Evolutionary conservation across 92 coral and sea anemone genomes (phyloP).

Genomic region (Metridium senile): DNA sequence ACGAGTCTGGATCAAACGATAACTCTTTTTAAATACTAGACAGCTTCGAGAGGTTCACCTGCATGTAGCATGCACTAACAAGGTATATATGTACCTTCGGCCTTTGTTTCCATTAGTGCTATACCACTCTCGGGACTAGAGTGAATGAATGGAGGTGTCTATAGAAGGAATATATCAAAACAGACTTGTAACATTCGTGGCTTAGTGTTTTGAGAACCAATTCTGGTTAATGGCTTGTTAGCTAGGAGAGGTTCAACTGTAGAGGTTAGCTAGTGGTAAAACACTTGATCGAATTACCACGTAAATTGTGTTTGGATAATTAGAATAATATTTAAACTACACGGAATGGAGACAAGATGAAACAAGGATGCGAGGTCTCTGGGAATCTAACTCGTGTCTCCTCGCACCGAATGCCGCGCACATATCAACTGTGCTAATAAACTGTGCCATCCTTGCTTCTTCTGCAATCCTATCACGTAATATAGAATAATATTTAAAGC

Average conservation of each 20-base stretch:
- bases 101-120: background rate
- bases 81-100: background rate
- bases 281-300: background rate
- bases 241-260: background rate
- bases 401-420: too few species aligned
- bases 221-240: background rate
- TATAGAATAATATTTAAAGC: too few species aligned
- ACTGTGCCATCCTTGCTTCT: too few species aligned
- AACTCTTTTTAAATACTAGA: background rate
- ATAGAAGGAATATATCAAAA: background rate
- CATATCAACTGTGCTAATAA: too few species aligned
- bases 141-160: background rate
- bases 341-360: too few species aligned
- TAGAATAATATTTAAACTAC: background rate
- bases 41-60: too few species aligned
- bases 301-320: too few species aligned
- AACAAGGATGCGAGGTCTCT: too few species aligned
- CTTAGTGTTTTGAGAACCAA: background rate
- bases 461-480: too few species aligned
- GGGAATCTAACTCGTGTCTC: too few species aligned
- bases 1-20: background rate
- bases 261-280: background rate
- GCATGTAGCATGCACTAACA: background rate
- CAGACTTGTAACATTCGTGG: too few species aligned
- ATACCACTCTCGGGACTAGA: background rate